Evolutionary conservation across 2,113 vertebrate species (phyloP).

Genomic region (Calyptommatus sinebrachiatus): DNA sequence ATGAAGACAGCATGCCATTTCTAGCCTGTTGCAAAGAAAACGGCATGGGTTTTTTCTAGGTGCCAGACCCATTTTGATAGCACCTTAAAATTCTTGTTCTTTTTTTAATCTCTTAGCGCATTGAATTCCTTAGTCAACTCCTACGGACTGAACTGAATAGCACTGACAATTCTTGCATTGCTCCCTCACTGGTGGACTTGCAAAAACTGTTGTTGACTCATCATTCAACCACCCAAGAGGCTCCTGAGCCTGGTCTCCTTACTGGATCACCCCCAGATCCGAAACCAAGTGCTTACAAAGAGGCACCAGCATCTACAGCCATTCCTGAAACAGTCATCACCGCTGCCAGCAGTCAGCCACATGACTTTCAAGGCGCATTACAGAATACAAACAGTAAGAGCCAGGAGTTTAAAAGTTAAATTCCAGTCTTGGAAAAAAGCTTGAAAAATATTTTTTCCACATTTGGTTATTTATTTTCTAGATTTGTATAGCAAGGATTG

Average conservation of each 20-base stretch:
- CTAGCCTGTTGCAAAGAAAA: no score
- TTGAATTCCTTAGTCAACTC: conserved; percentile 53
- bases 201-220: conserved; percentile 30
- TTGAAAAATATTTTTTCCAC: no score
- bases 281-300: background rate
- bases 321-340: background rate
- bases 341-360: conserved; percentile 10
- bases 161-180: background rate
- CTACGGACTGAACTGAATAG: conserved; percentile 49
- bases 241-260: conserved; percentile 11
- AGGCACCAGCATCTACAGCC: background rate
- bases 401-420: background rate
- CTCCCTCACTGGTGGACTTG: conserved; percentile 41
- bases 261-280: background rate
- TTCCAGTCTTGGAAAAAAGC: no score
- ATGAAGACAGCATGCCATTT: no score
- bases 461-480: no score
- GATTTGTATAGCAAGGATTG: no score
- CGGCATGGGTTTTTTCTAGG: no score
- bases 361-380: background rate
- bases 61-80: no score
- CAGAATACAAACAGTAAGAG: background rate
- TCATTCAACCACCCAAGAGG: background rate
- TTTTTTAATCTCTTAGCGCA: conserved; percentile 40
- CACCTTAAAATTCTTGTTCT: background rate